Percentiles rank a stretch among this genome's conserved stretches.
These are phyloP conservation scores for Hypocryptadius cinnamomeus DNA, from an alignment of 2,113 vertebrate genomes.

Conservation along the genomic window DNA sequence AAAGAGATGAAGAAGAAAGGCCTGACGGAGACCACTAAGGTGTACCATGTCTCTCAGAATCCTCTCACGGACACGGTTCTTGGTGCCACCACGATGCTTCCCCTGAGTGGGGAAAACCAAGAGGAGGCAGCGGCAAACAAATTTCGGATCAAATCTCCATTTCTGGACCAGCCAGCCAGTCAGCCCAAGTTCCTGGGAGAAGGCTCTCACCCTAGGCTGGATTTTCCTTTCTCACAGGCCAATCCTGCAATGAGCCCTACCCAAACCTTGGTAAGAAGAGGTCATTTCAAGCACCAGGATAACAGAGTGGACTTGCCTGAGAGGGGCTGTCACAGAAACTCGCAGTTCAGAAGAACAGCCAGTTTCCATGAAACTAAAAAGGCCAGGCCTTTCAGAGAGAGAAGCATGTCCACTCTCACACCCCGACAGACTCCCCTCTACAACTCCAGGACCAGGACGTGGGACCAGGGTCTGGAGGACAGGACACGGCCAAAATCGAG, in stretches of 20 bases:
- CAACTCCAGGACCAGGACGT: slow-evolving; percentile 68
- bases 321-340: slow-evolving; percentile 69
- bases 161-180: slow-evolving; percentile 64
- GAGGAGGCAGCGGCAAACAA: slow-evolving; percentile 66
- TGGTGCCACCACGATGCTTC: slow-evolving; percentile 66
- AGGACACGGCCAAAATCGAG: slow-evolving; percentile 57
- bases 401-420: slow-evolving; percentile 83
- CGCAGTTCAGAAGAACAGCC: slow-evolving; percentile 85
- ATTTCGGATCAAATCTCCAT: slow-evolving; percentile 77
- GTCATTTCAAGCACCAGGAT: slow-evolving; percentile 72
- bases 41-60: slow-evolving; percentile 93
- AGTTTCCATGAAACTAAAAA: slow-evolving; percentile 88
- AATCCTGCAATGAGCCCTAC: slow-evolving; percentile 52
- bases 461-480: slow-evolving; percentile 72
- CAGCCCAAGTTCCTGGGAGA: slow-evolving; percentile 44
- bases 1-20: slow-evolving; percentile 98
- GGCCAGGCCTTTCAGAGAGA: slow-evolving; percentile 82
- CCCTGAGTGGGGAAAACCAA: slow-evolving; percentile 58
- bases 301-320: slow-evolving; percentile 79
- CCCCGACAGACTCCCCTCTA: slow-evolving; percentile 73
- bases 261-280: slow-evolving; percentile 64
- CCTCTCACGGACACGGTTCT: slow-evolving; percentile 83
- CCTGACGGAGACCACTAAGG: slow-evolving; percentile 85
- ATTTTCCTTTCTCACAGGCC: slow-evolving; percentile 39
- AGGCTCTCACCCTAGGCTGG: slow-evolving; percentile 68